Evolutionary conservation across 1,140 invertebrate genomes (phyloP).

Genomic region (Panulirus ornatus): DNA sequence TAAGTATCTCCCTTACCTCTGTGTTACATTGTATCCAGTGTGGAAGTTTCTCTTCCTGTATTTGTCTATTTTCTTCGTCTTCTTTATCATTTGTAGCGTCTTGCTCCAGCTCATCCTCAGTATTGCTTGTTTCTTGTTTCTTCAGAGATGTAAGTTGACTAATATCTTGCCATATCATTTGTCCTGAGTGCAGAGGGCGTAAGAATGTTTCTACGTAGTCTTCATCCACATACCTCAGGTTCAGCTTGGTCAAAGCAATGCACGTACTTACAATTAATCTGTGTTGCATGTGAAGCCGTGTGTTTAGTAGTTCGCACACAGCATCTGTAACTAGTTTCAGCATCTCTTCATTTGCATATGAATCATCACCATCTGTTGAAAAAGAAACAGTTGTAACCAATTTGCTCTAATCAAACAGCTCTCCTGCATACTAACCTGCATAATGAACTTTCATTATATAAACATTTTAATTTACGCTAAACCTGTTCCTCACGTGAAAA

Average conservation of each 20-base stretch:
- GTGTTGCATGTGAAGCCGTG: conserved; percentile 41
- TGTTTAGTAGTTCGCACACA: conserved; percentile 41
- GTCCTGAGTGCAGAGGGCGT: neutral
- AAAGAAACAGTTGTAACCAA: neutral
- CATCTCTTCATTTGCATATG: neutral
- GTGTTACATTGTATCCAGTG: conserved; percentile 45
- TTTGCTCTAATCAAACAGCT: no score
- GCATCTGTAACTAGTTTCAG: conserved; percentile 1
- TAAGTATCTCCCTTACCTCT: neutral
- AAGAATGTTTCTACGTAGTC: conserved; percentile 42
- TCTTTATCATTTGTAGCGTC: conserved; percentile 4
- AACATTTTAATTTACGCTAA: no score
- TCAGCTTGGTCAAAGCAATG: conserved; percentile 29
- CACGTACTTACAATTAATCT: conserved; percentile 41
- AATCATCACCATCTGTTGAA: neutral
- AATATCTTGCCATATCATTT: neutral
- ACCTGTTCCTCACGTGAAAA: no score
- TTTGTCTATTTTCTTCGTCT: conserved; percentile 11
- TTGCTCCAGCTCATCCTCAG: conserved; percentile 34
- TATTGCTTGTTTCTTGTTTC: neutral
- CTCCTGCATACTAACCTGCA: no score
- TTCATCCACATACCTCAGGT: conserved; percentile 20
- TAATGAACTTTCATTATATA: no score
- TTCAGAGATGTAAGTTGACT: neutral
- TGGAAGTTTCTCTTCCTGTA: conserved; percentile 9